phyloP scores from a whole-genome alignment of 2,888 invertebrate species.

The Boloria euphrosyne region DNA sequence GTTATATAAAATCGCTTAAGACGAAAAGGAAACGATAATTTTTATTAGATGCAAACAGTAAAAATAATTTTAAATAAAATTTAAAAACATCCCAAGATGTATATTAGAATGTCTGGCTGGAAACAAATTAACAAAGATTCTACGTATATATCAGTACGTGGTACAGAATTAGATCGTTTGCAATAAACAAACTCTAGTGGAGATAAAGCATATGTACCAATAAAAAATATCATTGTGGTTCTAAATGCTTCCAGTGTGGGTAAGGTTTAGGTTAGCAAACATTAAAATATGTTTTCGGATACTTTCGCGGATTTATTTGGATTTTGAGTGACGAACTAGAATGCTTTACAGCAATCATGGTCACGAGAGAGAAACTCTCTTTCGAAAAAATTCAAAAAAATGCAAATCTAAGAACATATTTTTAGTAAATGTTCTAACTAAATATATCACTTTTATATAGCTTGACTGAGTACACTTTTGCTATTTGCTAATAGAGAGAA shows the following conservation, averaged over 20 bases:
- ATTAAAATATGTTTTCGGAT: neutral
- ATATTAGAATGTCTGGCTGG: constrained; percentile 4
- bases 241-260: neutral
- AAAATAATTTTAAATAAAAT: neutral
- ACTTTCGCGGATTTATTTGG: too few relatives aligned
- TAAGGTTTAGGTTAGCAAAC: constrained; percentile 11
- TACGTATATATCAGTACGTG: constrained; percentile 9
- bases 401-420: too few relatives aligned
- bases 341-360: too few relatives aligned
- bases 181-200: constrained; percentile 34
- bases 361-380: too few relatives aligned
- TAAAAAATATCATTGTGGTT: constrained; percentile 24
- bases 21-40: too few relatives aligned
- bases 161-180: constrained; percentile 33
- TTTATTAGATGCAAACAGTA: too few relatives aligned
- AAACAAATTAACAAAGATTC: constrained; percentile 5
- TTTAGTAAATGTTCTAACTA: too few relatives aligned
- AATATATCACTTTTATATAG: too few relatives aligned
- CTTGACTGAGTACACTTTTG: too few relatives aligned
- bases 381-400: too few relatives aligned
- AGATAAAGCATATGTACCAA: constrained; percentile 36
- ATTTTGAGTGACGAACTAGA: too few relatives aligned
- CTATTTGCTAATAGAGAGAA: neutral
- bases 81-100: constrained; percentile 2
- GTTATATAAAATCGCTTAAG: too few relatives aligned